Conservation (phyloP, 2,888 invertebrate species). For the Lacanobia oleracea region DNA sequence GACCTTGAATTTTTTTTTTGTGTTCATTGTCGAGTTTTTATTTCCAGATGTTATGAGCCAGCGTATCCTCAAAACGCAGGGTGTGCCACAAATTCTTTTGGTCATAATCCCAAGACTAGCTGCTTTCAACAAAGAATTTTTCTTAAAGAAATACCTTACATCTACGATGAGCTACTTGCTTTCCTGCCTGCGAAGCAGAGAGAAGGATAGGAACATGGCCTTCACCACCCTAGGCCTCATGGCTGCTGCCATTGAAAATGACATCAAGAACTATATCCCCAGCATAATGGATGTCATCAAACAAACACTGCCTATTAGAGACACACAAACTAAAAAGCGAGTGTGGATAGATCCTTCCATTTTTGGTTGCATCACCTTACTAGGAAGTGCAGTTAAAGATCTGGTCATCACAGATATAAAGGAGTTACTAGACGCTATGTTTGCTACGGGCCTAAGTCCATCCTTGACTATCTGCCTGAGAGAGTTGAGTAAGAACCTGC, state of each 20-base stretch:
- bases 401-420: slow-evolving; percentile 94
- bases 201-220: slow-evolving; percentile 96
- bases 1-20: too few relatives aligned
- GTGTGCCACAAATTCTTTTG: slow-evolving; percentile 96
- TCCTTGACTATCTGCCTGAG: slow-evolving; percentile 97
- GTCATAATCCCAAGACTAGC: slow-evolving; percentile 97
- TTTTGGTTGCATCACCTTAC: slow-evolving; percentile 97
- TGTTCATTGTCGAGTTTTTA: slow-evolving; percentile 4
- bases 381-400: slow-evolving; percentile 96
- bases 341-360: slow-evolving; percentile 95
- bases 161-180: slow-evolving; percentile 95
- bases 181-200: slow-evolving; percentile 94
- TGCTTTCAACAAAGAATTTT: slow-evolving; percentile 96
- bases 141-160: slow-evolving; percentile 94
- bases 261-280: slow-evolving; percentile 95
- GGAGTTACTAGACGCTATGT: slow-evolving; percentile 97
- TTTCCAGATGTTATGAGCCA: slow-evolving; percentile 94
- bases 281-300: slow-evolving; percentile 96
- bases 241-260: slow-evolving; percentile 96
- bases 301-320: slow-evolving; percentile 94
- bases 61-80: slow-evolving; percentile 93
- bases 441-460: slow-evolving; percentile 97
- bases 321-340: slow-evolving; percentile 94
- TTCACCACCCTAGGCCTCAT: slow-evolving; percentile 97
- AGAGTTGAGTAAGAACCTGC: slow-evolving; percentile 97